Base-by-base conservation (phyloP, 1,140 invertebrate species). In the Cyclargus thomasi region DNA sequence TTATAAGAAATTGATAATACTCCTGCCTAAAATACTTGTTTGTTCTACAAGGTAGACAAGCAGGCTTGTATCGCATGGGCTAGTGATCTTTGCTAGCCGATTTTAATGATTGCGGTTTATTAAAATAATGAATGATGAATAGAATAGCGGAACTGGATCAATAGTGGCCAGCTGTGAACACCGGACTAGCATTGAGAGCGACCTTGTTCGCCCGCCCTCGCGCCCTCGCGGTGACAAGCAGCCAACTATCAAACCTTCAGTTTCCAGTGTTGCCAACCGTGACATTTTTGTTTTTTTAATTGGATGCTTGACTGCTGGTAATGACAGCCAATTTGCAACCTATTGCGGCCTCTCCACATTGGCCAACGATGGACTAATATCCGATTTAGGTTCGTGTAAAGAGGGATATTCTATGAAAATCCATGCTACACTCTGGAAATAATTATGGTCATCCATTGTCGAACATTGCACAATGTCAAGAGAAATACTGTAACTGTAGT, bases 141-240 rank as follows among this genome's bases (percentile, higher is more conserved):
- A 47, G 39, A 47, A 47, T 47, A 47, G 39, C 39, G 39, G 39
- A 47, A 47, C 39, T 36, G 23, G 55, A 66, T 66, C n/a, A 55
- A 57, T 66, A 55, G 18, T 66, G 39, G 23, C 22, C 65, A 59
- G 53, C 65, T 66, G 65, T 66, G 17, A 11, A 66, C 65, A 66
- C 65, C 53, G 63, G 72, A 71, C 79, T 83, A 84, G 79, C 85
- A 86, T 86, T 86, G 83, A 82, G 64, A 77, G 71, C 83, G 85
- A 87, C 86, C 85, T 89, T 87, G 83, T 11, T 68, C 63, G 81
- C 73, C 69, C 79, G 80, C 75, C 75, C 59, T 73, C 73, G 57
- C 53, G 72, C 22, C 65, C 55, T 66, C 55, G 20, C 55, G 6
- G 5, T 47, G 39, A 47, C 22, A 67, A n/a, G 29, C 65, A 64